Base-by-base conservation (phyloP, 2,113 vertebrate genomes). In the Neomonachus schauinslandi region DNA sequence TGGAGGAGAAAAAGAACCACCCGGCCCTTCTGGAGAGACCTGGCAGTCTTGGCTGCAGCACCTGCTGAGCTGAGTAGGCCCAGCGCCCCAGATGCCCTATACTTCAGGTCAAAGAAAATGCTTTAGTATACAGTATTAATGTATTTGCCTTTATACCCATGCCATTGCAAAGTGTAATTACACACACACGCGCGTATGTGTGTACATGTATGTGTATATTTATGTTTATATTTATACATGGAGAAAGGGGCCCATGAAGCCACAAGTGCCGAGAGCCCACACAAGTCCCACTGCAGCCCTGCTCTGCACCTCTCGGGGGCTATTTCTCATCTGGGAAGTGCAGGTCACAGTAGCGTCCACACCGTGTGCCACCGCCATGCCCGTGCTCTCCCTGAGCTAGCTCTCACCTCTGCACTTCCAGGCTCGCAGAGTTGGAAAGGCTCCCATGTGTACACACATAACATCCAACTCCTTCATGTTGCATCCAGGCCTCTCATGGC, bases 361-460 rank as follows among this genome's bases (percentile, higher is more conserved):
- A 67, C 22, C 8, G 0, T 2, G n/a, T 4, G 7, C 26, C 42
- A 21, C 42, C 13, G 4, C 26, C 19, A 28, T 4, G 59, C 71
- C 39, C 5, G 39, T 3, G 18, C 21, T 53, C 39, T 69, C 19
- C 24, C 1, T 12, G 79, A 80, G 28, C 55, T 18, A n/a, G 11
- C 67, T 0, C 46, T 8, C 42, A 31, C 33, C 51, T 51, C 39
- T 1, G 53, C 61, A 4, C 5, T 46, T 57, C 18, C 21, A 7
- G 12, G 22, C 33, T 22, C 6, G 1, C 24, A 13, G 6, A 13
- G 2, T 16, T 2, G 18, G 46, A 53, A 21, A 91, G 69, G 12
- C 7, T 61, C 74, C 77, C 39, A 7, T 1, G 1, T 0, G 22
- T 8, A 2, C 1, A 4, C 11, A 16, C 8, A 3, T 14, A 4